Evolutionary conservation across 2,113 vertebrate genomes (phyloP).

Genomic region (Chascanopsetta lugubris): DNA sequence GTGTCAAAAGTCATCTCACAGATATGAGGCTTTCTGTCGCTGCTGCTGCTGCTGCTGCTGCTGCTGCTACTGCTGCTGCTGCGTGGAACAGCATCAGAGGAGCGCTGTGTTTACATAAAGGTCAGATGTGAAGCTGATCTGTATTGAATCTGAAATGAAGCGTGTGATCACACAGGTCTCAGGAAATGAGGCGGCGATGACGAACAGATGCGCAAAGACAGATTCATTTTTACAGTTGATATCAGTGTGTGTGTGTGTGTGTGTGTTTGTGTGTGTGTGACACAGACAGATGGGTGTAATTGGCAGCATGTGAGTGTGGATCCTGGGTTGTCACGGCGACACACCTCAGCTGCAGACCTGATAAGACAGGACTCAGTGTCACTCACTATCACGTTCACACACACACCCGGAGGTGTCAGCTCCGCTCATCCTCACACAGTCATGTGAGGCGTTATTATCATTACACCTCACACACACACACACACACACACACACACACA

Average conservation of each 20-base stretch:
- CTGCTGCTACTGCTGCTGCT: too few relatives aligned
- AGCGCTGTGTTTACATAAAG: too few relatives aligned
- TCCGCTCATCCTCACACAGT: slow-evolving; percentile 42
- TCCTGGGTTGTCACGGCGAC: slow-evolving; percentile 41
- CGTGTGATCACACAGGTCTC: too few relatives aligned
- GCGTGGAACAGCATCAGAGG: too few relatives aligned
- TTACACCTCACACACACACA: slow-evolving; percentile 1
- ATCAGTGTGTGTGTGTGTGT: not conserved
- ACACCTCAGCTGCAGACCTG: slow-evolving; percentile 40
- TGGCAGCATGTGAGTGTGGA: slow-evolving; percentile 26
- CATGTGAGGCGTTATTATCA: slow-evolving; percentile 29
- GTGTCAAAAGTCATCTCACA: too few relatives aligned
- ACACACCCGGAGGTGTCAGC: slow-evolving; percentile 43
- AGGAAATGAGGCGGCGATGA: too few relatives aligned
- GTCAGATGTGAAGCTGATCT: too few relatives aligned
- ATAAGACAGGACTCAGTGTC: slow-evolving; percentile 55
- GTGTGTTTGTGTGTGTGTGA: slow-evolving; percentile 1
- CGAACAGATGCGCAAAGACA: too few relatives aligned
- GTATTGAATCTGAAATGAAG: too few relatives aligned
- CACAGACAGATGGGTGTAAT: slow-evolving; percentile 27
- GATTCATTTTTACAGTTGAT: too few relatives aligned
- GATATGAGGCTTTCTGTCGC: too few relatives aligned
- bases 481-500: not conserved
- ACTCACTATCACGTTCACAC: slow-evolving; percentile 35
- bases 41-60: too few relatives aligned